Evolutionary conservation across 2,113 vertebrate genomes (phyloP), one percentile per base, ranked within the genome.

Genomic region (Alosa alosa): DNA sequence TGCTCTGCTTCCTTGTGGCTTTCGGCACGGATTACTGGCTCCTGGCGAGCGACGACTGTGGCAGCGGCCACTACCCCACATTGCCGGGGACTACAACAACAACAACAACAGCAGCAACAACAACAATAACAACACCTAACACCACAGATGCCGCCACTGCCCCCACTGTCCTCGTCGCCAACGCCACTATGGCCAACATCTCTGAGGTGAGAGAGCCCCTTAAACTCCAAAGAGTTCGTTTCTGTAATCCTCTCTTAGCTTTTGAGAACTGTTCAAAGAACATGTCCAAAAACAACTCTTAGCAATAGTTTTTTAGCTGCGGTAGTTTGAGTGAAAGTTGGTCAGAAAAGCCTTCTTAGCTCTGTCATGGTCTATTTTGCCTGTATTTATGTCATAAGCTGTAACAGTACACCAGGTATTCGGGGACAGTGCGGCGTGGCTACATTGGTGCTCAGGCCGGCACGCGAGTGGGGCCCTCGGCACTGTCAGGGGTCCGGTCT

Each of bases 21-120:
- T 97, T 97, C 0, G 94, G 94, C 36, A 97, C 96, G 0, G 96
- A 98, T 88, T 97, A 98, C 88, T 97, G 96, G 97, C 93, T 98
- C 0, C 92, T 97, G 36, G 96, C 95, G 39, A 96, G 93, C 0
- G 96, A 97, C 81, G 90, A 94, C 86, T 98, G 97, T 0, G 93
- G 91, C 3, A 3, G 68, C 15, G 1, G n/a, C 55, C 55, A 18
- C 55, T 52, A 52, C 50, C 22, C 83, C n/a, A 22, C 60, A 4
- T 25, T 50, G 20, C 55, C 39, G 60, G 17, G 39, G 41, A 50
- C 25, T 25, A n/a, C 13, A n/a, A 60, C 52, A 44, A 15, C 22
- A 55, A 50, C 25, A 84, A 6, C 50, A 17, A 17, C 17, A 36
- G 8, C 50, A 10, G 10, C 20, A 18, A 13, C 18, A 18, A 13